Evolutionary conservation across 2,888 invertebrate species (phyloP), one percentile per base, ranked within the genome.

Genomic region (Meliscaeva auricollis): DNA sequence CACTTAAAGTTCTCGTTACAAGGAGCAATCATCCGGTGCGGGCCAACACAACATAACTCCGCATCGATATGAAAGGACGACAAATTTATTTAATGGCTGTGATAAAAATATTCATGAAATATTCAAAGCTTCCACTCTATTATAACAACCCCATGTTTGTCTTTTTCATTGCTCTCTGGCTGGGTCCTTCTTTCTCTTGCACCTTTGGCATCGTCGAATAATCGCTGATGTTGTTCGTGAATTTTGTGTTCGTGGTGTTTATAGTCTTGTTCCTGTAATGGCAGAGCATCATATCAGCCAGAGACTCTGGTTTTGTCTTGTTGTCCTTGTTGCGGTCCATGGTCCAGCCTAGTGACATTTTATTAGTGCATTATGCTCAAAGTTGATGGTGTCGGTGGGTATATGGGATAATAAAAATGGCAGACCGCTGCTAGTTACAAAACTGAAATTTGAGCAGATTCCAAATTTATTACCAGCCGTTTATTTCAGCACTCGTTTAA

Each of bases 31-130:
- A 26, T 30, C 66, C 46, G 13, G 52, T n/a, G 3, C 4, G 35
- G 13, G 20, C n/a, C 48, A 35, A 41, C 9, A 74, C 41, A 56
- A 84, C 80, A 85, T 81, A 76, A 81, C 78, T 62, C 62, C 35
- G 56, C 73, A 85, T 85, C 81, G 76, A 85, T 85, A 64, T 64
- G 64, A 17, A 60, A 58, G 20, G 76, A 76, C 76, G 85, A 85
- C 81, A 81, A 85, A 85, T 81, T 85, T 73, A 81, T 85, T 85
- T 85, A 85, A 85, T 81, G 85, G 73, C 66, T 81, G 80, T 85
- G 85, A 85, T 85, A 85, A 85, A 85, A 85, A 85, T 85, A 85
- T 85, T 85, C 85, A 85, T 85, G 85, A 80, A 81, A 85, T 85
- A 81, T 85, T 85, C 85, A 62, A 76, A 73, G 76, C 73, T 58